phyloP scores from a whole-genome alignment of 2,888 invertebrate species.

The Ectemnius continuus region DNA sequence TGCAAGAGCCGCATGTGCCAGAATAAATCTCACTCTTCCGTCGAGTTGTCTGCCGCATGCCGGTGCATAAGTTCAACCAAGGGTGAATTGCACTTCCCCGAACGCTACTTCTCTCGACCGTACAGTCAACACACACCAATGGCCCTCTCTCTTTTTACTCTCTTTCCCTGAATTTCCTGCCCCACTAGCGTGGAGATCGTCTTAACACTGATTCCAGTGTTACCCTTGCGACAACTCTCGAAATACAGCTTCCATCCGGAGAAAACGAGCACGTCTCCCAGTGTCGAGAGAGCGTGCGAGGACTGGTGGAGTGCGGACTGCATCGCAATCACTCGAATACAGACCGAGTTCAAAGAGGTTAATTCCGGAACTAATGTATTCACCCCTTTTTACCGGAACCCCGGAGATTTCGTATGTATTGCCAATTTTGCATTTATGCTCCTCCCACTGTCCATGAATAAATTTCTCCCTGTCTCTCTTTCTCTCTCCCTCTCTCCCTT shows the following conservation, averaged over 20 bases:
- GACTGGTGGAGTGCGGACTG: conserved; percentile 39
- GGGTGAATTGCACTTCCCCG: conserved; percentile 56
- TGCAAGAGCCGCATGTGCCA: conserved; percentile 61
- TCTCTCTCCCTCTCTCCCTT: conserved; percentile 62
- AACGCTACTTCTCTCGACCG: conserved; percentile 31
- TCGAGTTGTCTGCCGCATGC: conserved; percentile 74
- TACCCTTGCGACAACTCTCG: neutral
- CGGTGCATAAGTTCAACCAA: conserved; percentile 69
- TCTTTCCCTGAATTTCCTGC: conserved; percentile 8
- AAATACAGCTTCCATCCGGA: neutral
- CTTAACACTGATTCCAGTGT: neutral
- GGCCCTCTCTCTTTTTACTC: conserved; percentile 14
- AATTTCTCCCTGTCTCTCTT: conserved; percentile 76
- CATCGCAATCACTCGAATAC: conserved; percentile 75
- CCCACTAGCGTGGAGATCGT: neutral
- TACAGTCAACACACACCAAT: conserved; percentile 21
- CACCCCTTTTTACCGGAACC: conserved; percentile 78
- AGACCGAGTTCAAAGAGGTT: conserved; percentile 75
- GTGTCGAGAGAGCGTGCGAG: no score
- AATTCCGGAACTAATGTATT: conserved; percentile 77
- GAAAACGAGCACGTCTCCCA: neutral
- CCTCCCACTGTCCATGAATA: conserved; percentile 76
- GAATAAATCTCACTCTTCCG: conserved; percentile 68
- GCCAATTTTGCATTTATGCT: conserved; percentile 78
- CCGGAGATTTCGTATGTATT: conserved; percentile 78